phyloP scores from a whole-genome alignment of 2,113 vertebrate species.

The Strigops habroptila region DNA sequence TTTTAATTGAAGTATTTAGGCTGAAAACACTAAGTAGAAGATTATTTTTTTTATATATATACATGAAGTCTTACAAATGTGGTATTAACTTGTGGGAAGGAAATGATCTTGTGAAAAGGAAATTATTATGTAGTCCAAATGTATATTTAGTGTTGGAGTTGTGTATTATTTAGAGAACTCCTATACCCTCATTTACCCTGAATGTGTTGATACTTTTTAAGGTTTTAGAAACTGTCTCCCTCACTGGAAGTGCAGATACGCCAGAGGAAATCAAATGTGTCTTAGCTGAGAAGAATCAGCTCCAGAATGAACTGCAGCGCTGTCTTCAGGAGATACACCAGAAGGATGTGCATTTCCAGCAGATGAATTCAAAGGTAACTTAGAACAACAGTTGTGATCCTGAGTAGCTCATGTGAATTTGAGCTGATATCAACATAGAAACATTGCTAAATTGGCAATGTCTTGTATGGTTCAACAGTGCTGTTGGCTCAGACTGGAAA shows the following conservation, averaged over 20 bases:
- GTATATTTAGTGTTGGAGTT: not conserved
- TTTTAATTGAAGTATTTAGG: not conserved
- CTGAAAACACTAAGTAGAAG: not conserved
- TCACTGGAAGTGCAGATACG: conserved; percentile 29
- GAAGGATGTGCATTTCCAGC: conserved; percentile 78
- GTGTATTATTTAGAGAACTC: not conserved
- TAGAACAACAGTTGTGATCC: not conserved
- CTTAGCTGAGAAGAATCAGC: conserved; percentile 70
- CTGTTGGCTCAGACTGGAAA: not conserved
- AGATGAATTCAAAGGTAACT: conserved; percentile 79
- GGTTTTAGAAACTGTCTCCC: conserved; percentile 60
- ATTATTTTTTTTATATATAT: too few species aligned
- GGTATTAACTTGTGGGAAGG: not conserved
- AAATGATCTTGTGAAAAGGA: not conserved
- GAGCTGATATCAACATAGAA: not conserved
- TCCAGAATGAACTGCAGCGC: conserved; percentile 75
- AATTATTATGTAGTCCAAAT: not conserved
- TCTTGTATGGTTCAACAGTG: not conserved
- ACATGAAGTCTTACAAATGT: not conserved
- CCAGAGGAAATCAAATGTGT: conserved; percentile 52
- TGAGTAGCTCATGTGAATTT: not conserved
- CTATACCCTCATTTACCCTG: not conserved
- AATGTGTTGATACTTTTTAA: not conserved
- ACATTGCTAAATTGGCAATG: not conserved
- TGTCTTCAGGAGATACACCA: conserved; percentile 83